Evolutionary conservation across 2,888 invertebrate genomes (phyloP), one percentile per base, ranked within the genome.

Genomic region (Drosophila infuscata): DNA sequence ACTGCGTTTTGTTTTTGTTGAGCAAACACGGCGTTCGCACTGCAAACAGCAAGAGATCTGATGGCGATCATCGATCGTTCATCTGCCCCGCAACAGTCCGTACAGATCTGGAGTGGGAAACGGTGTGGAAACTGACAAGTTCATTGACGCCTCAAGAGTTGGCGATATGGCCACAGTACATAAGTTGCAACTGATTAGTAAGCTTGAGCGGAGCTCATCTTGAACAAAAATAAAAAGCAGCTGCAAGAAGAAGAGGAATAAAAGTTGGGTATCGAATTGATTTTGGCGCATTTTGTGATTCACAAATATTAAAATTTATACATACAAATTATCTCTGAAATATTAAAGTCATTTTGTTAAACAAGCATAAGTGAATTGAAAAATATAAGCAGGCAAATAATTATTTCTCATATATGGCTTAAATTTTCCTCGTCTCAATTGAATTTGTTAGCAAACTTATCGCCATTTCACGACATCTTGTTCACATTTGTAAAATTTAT

Each of bases 1-100:
- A 58, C 41, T 61, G 74, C 54, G 61, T 62, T 79, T 56, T 89
- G 88, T 87, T 79, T 79, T 84, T 85, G 30, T 84, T 85, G 79
- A 71, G 56, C 89, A 85, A 85, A 85, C 82, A 89, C 70, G 62
- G 41, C 59, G n/a, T 53, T 67, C 71, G 61, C 67, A 60, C 29
- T 30, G 71, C 71, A 83, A 83, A 83, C 83, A 88, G 63, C 57
- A 32, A 2, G 38, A 52, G 74, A 83, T 83, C 81, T 64, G 68
- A 41, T 51, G 52, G 20, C 36, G 51, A 56, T 49, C 67, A 46
- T 8, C 70, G 70, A 77, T 65, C 64, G 56, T 6, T 48, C 76
- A 66, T 72, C 60, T 70, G 41, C 35, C 36, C 53, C 56, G 57
- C 46, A 53, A 15, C 25, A 20, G 51, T 43, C 41, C 58, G 20